These are phyloP conservation scores for Raphicerus campestris DNA, from an alignment of 2,113 vertebrate genomes.

Conservation along the genomic window DNA sequence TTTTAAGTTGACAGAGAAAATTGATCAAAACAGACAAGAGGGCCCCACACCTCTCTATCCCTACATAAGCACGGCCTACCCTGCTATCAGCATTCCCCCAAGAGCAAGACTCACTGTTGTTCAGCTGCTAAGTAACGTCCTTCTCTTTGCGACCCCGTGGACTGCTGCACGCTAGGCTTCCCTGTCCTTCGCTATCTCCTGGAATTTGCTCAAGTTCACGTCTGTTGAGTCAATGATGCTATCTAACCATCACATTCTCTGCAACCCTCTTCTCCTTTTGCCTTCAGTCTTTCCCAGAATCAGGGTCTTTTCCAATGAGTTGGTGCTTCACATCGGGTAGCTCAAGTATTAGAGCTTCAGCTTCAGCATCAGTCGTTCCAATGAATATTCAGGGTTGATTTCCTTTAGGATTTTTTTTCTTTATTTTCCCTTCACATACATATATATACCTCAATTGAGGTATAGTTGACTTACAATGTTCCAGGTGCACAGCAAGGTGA, in stretches of 20 bases:
- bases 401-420: neutral
- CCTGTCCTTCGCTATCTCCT: neutral
- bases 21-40: neutral
- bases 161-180: neutral
- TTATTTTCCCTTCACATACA: neutral
- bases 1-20: neutral
- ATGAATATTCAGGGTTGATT: neutral
- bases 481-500: neutral
- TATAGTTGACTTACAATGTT: neutral
- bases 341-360: neutral
- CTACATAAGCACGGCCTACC: neutral
- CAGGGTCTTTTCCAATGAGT: neutral
- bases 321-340: neutral
- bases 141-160: neutral
- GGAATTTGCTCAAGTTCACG: neutral
- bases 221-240: neutral
- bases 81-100: neutral
- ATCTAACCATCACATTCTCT: neutral
- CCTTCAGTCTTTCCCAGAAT: neutral
- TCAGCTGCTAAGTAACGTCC: neutral
- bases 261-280: neutral
- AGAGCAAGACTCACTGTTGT: neutral
- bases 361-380: neutral
- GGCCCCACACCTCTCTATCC: neutral
- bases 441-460: neutral